phyloP scores from a whole-genome alignment of 2,797 vertebrate genomes.

The Lepus townsendii region DNA sequence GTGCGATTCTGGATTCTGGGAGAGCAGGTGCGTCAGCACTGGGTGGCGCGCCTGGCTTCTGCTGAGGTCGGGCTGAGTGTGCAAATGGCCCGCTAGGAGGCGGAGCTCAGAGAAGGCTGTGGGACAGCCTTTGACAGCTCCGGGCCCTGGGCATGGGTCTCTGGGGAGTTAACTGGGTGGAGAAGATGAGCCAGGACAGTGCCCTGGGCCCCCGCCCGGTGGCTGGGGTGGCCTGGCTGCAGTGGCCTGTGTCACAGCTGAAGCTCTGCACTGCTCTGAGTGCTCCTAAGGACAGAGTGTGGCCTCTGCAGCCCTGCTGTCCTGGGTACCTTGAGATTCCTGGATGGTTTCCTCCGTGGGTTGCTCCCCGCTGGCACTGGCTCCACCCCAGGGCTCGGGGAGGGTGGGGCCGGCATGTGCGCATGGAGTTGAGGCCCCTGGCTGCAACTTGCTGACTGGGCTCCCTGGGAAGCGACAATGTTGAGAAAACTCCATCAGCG shows the following conservation, averaged over 20 bases:
- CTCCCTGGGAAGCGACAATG: background rate
- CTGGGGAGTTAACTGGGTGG: background rate
- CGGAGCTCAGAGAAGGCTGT: constrained; percentile 19
- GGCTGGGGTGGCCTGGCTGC: rapidly evolving
- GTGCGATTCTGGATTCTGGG: constrained; percentile 70
- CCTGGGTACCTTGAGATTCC: rapidly evolving
- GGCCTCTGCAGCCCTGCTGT: rapidly evolving
- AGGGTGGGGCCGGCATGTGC: rapidly evolving
- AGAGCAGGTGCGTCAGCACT: constrained; percentile 73
- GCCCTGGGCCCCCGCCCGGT: background rate
- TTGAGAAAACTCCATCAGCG: background rate
- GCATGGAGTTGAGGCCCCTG: background rate
- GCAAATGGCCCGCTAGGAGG: constrained; percentile 73
- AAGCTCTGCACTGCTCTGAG: too few relatives aligned
- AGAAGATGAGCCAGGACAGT: background rate
- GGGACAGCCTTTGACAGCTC: background rate
- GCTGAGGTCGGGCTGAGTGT: constrained; percentile 78
- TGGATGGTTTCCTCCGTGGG: background rate
- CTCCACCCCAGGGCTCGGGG: rapidly evolving
- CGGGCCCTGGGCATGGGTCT: background rate
- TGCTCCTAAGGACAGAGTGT: background rate
- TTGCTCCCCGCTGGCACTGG: background rate
- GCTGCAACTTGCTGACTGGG: background rate
- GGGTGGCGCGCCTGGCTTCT: constrained; percentile 79
- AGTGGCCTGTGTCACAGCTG: rapidly evolving